Conservation (phyloP, 2,113 vertebrate genomes). For the Alosa alosa region DNA sequence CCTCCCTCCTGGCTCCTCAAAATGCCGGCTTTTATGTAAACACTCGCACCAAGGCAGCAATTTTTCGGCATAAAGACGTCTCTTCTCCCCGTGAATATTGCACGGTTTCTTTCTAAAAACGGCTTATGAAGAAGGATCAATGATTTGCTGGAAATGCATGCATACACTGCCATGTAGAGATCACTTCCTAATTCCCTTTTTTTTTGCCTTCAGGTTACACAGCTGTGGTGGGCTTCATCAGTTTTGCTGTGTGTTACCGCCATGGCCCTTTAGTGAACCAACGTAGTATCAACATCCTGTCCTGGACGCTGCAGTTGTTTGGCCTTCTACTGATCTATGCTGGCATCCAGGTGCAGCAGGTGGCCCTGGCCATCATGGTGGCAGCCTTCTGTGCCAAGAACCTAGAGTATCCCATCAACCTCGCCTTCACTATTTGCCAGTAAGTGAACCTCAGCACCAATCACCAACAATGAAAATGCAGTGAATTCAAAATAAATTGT, state of each 20-base stretch:
- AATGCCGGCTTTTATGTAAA: too few relatives aligned
- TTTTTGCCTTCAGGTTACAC: slow-evolving; percentile 75
- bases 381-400: slow-evolving; percentile 83
- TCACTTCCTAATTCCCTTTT: not conserved
- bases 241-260: slow-evolving; percentile 90
- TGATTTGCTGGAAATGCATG: not conserved
- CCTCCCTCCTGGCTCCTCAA: too few relatives aligned
- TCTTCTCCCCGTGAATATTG: too few relatives aligned
- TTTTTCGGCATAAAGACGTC: too few relatives aligned
- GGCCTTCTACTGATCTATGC: slow-evolving; percentile 84
- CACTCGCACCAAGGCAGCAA: too few relatives aligned
- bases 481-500: not conserved
- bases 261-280: slow-evolving; percentile 88
- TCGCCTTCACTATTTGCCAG: slow-evolving; percentile 54
- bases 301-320: slow-evolving; percentile 88
- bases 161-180: not conserved
- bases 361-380: slow-evolving; percentile 78
- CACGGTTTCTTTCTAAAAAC: too few relatives aligned
- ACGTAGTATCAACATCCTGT: slow-evolving; percentile 88
- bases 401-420: slow-evolving; percentile 78
- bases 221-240: slow-evolving; percentile 79
- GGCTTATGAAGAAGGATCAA: not conserved
- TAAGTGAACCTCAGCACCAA: slow-evolving; percentile 23
- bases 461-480: not conserved
- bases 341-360: slow-evolving; percentile 83